Evolutionary conservation across 2,888 invertebrate species (phyloP).

Genomic region (Chironomus riparius): DNA sequence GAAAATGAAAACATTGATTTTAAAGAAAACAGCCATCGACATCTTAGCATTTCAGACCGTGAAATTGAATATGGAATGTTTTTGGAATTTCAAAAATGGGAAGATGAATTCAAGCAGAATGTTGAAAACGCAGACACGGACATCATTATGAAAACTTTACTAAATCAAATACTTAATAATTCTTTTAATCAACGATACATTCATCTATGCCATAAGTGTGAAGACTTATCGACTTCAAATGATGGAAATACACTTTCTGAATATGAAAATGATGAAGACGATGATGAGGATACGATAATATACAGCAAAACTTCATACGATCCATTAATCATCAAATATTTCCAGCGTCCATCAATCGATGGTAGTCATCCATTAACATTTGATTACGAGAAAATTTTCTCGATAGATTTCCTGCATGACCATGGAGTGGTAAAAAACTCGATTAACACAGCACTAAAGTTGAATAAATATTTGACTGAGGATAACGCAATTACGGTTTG

Average conservation of each 20-base stretch:
- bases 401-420: conserved; percentile 4
- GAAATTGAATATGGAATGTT: not conserved
- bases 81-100: not conserved
- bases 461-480: conserved; percentile 26
- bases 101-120: conserved; percentile 17
- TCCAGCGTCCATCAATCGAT: not conserved
- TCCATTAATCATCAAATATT: not conserved
- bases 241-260: no score
- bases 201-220: not conserved
- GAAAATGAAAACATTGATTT: not conserved
- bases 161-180: conserved; percentile 25
- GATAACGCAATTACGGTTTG: conserved; percentile 29
- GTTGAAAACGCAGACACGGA: conserved; percentile 15
- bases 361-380: conserved; percentile 30
- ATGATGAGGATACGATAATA: no score
- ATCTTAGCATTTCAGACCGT: not conserved
- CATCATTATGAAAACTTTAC: conserved; percentile 22
- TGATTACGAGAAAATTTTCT: conserved; percentile 33
- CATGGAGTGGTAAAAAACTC: conserved; percentile 27
- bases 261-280: no score
- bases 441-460: conserved; percentile 26
- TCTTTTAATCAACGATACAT: not conserved
- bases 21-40: not conserved
- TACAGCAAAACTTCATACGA: not conserved
- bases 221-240: not conserved